Evolutionary conservation across 1,140 invertebrate species (phyloP), one percentile per base, ranked within the genome.

Genomic region (Dendrolimus punctatus): DNA sequence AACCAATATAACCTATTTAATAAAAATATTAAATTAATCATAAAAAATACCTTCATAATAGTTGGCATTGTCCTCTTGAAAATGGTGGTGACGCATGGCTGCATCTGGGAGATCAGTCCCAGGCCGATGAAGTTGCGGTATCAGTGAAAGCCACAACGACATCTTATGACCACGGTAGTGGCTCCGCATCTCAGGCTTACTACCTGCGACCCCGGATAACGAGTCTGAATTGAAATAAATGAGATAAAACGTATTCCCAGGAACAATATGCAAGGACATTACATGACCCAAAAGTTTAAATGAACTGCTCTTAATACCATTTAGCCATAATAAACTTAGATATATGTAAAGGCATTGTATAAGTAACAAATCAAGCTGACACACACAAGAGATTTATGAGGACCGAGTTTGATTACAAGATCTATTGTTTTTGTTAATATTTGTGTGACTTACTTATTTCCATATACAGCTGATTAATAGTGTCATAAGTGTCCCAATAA

Each of bases 131-230:
- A 95, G 89, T 73, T 96, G 95, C 6, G 96, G 96, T 58, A 98
- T 94, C 10, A 98, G 90, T 66, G 96, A 95, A 39, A 96, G 85
- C 96, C 96, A 98, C 41, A 97, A 91, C 6, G 95, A 95, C 90
- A 97, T 94, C 81, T 97, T 95, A 79, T 96, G 94, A 40, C 95
- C 95, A 8, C 95, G 89, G 76, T 97, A 98, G 83, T 96, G 96
- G 68, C 91, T 93, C 62, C 91, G 91, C 91, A 94, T 93, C 70
- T 92, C 91, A 5, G 92, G 91, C 66, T 94, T 93, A 56, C 88
- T 84, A 61, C 92, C 93, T 94, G 80, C 47, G 39, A 58, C 23
- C 57, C 57, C 43, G 51, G n/a, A 41, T 36, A 66, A 62, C 45
- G 37, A 55, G 8, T 23, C 40, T 40, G 42, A 68, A 62, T 65